phyloP scores from a whole-genome alignment of 92 coral and sea anemone genomes.

The Palythoa grandis region DNA sequence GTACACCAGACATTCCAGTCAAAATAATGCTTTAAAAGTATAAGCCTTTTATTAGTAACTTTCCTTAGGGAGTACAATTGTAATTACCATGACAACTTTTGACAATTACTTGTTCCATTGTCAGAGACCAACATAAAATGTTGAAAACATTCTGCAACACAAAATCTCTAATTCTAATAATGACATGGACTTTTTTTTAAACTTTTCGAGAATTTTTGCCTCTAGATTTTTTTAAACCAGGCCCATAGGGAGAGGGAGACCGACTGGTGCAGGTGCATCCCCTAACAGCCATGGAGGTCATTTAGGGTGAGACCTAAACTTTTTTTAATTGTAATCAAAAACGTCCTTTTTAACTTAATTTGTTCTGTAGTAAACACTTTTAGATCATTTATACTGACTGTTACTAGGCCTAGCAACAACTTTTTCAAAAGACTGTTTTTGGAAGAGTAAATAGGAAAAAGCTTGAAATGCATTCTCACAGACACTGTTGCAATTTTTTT shows the following conservation, averaged over 20 bases:
- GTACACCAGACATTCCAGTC: background rate
- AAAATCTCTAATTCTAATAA: slow-evolving; percentile 5
- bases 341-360: too few relatives aligned
- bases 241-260: slow-evolving; percentile 11
- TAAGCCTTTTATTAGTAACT: background rate
- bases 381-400: background rate
- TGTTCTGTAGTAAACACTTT: background rate
- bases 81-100: slow-evolving; percentile 16
- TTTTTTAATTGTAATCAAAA: too few relatives aligned
- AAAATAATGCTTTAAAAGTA: background rate
- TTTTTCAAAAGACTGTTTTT: background rate
- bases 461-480: slow-evolving; percentile 2
- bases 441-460: background rate
- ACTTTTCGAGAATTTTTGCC: background rate
- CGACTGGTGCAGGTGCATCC: background rate
- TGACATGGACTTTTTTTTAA: slow-evolving; percentile 3
- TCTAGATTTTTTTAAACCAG: slow-evolving; percentile 5
- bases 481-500: slow-evolving; percentile 1
- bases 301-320: background rate
- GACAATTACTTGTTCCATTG: slow-evolving; percentile 13
- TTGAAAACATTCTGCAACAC: background rate
- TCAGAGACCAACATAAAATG: slow-evolving; percentile 13
- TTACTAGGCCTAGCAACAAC: background rate
- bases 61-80: background rate
- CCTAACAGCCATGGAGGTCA: slow-evolving; percentile 8